Conservation (phyloP, 2,113 vertebrate genomes). For the Tragulus kanchil region DNA sequence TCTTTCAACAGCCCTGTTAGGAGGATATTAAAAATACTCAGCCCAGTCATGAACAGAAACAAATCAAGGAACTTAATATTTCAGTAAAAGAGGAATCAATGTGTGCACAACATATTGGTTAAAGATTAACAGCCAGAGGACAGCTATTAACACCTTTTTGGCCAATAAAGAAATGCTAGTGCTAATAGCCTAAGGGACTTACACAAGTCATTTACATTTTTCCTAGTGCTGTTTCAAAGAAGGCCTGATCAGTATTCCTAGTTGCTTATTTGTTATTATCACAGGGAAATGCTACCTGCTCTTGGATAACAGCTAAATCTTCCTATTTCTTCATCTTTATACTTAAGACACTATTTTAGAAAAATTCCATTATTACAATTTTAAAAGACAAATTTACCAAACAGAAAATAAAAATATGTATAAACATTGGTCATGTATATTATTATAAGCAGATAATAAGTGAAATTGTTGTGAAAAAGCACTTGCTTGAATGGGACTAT, state of each 20-base stretch:
- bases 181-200: constrained; percentile 57
- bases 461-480: neutral
- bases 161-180: constrained; percentile 64
- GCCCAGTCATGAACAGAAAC: constrained; percentile 47
- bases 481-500: neutral
- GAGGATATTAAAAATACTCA: constrained; percentile 64
- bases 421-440: neutral
- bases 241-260: neutral
- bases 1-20: constrained; percentile 43
- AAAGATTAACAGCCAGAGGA: constrained; percentile 70
- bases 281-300: neutral
- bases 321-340: neutral
- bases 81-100: constrained; percentile 65
- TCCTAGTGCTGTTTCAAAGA: constrained; percentile 48
- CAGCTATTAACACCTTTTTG: constrained; percentile 60
- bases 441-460: constrained; percentile 41
- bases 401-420: neutral
- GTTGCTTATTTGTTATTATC: neutral
- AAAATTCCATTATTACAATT: constrained; percentile 3
- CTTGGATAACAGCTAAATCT: neutral
- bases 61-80: constrained; percentile 69
- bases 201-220: constrained; percentile 59
- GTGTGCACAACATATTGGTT: constrained; percentile 40
- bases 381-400: neutral
- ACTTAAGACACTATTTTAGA: neutral